Base-by-base conservation (phyloP, 1,140 invertebrate species). In the Andrena cerasifolii region DNA sequence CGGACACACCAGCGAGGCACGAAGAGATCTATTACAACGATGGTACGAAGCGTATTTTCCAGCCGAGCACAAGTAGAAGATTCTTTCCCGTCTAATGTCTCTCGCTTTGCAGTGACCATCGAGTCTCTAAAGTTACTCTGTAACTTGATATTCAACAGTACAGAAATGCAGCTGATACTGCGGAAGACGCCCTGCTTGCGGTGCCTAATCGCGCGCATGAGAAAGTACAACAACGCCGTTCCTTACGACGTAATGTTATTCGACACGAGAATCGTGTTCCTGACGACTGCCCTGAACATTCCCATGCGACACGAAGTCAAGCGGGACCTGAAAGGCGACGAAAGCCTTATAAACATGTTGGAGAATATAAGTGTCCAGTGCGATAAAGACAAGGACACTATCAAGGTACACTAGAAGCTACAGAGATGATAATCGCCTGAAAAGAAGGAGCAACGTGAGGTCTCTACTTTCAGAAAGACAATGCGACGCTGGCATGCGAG, bases 51-150 rank as follows among this genome's bases (percentile, higher is more conserved):
- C 16, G 67, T 78, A 54, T 40, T 78, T 66, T 49, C 43, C n/a
- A 3, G 33, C 28, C 47, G 67, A 70, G 2, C 21, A 6, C 45
- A 31, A 6, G 62, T 62, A 77, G 36, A 33, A 43, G 67, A 61
- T 58, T 14, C 43, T 53, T 77, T 67, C 28, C n/a, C 51, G 43
- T 45, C n/a, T 36, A 31, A 63, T 72, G 18, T 53, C 12, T 58
- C 26, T 53, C 16, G 24, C 58, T 62, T 94, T 93, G 45, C 88
- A 95, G 95, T 95, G 79, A 94, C 94, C 14, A 87, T 96, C 8
- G 98, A 98, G 92, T 95, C 97, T 0, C 90, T 97, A 58, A 99
- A 99, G 92, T 96, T 97, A 88, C 90, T 99, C 3, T 98, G 97
- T 88, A 99, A 99, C 92, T 91, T 99, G 54, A 93, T 98, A 58